Base-by-base conservation (phyloP, 1,140 invertebrate genomes). In the Leptopilina clavipes region DNA sequence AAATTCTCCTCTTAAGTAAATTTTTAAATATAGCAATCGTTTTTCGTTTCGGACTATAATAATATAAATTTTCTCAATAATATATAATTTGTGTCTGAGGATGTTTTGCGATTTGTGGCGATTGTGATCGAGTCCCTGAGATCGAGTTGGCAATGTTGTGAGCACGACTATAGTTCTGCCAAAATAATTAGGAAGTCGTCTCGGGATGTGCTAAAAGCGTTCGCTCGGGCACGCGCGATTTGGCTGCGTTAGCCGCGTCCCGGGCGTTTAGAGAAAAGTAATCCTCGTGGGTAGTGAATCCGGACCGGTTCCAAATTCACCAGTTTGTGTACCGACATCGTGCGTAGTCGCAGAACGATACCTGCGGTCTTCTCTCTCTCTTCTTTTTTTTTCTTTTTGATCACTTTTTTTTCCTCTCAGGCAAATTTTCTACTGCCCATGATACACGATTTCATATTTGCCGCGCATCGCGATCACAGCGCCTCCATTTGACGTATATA, bases 141-240 rank as follows among this genome's bases (percentile, higher is more conserved):
- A 83, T 79, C 76, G 76, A 79, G 72, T 83, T 81, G 80, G 81
- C 81, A 83, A 79, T 83, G 79, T 76, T 76, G 76, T 77, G 81
- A 77, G 79, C 77, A 76, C 79, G 80, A 76, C 74, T 43, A 84
- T 70, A 81, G 90, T 91, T 91, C 92, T 94, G 93, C 93, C 93
- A 94, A 94, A 94, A 94, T 93, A 93, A 94, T 93, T 94, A 93
- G 92, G 92, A 93, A 93, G 93, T 92, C 92, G 91, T 91, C 90
- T 91, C 90, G 91, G 90, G 91, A 91, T 91, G 93, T 92, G 93
- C 93, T 94, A 94, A 94, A 94, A 93, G 90, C 91, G 93, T 93
- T 91, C 92, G 93, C 93, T 93, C 90, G 91, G 90, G 83, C 86
- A 88, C 84, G 88, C 86, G 87, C 85, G 83, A 86, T 87, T 89